phyloP scores from a whole-genome alignment of 2,113 vertebrate genomes.

The Empidonax alnorum region DNA sequence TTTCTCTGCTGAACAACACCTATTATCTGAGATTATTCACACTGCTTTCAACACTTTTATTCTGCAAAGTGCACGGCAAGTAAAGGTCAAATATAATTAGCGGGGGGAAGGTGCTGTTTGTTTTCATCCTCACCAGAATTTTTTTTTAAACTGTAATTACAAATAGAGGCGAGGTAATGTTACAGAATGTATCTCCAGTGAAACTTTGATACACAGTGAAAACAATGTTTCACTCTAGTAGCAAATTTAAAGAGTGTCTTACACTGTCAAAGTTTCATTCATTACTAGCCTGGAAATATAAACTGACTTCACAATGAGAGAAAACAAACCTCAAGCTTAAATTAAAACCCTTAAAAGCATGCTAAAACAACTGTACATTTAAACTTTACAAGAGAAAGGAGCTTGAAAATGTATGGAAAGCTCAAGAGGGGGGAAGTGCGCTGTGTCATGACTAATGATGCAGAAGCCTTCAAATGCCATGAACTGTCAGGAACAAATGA shows the following conservation, averaged over 20 bases:
- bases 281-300: background rate
- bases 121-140: constrained; percentile 1
- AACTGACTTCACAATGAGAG: background rate
- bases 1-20: background rate
- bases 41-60: background rate
- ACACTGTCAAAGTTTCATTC: background rate
- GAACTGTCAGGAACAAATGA: background rate
- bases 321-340: background rate
- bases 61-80: background rate
- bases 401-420: background rate
- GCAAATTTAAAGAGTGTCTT: background rate
- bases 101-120: background rate
- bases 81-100: constrained; percentile 59
- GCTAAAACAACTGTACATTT: background rate
- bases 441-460: constrained; percentile 6
- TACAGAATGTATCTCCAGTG: background rate
- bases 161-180: background rate
- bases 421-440: background rate
- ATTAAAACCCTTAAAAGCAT: background rate
- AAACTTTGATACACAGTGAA: background rate
- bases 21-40: background rate
- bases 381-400: background rate
- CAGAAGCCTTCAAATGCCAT: constrained; percentile 31
- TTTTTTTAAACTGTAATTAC: constrained; percentile 22
- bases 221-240: background rate